These are phyloP conservation scores for Mya arenaria DNA, from an alignment of 1,140 invertebrate species.

Conservation along the genomic window DNA sequence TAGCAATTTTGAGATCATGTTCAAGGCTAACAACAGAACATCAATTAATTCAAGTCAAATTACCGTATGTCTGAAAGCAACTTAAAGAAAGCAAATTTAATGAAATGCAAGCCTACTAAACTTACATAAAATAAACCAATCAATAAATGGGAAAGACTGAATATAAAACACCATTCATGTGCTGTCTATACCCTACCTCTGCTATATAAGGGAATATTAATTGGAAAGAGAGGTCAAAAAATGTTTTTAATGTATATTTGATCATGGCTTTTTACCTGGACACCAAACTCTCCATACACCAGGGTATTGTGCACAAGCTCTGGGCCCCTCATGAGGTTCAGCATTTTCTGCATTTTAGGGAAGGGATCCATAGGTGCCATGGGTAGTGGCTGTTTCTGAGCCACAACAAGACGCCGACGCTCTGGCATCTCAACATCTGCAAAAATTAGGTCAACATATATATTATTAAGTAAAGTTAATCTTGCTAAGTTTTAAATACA, in stretches of 20 bases:
- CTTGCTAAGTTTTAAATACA: not conserved
- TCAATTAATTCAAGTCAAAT: too few species aligned
- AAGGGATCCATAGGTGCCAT: conserved; percentile 71
- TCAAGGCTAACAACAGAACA: too few species aligned
- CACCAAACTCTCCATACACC: conserved; percentile 94
- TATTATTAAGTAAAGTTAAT: not conserved
- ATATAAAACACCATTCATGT: too few species aligned
- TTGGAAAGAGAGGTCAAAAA: too few species aligned
- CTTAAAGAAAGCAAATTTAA: too few species aligned
- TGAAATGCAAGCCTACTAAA: too few species aligned
- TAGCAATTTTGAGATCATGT: too few species aligned
- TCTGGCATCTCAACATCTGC: conserved; percentile 77
- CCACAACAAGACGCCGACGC: conserved; percentile 62
- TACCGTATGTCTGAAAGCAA: too few species aligned
- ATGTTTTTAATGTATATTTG: not conserved
- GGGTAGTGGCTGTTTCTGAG: conserved; percentile 71
- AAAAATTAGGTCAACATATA: conserved; percentile 47
- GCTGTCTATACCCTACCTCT: too few species aligned
- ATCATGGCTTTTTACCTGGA: conserved; percentile 86
- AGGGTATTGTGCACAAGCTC: conserved; percentile 92
- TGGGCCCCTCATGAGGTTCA: conserved; percentile 93
- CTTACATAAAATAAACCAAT: too few species aligned
- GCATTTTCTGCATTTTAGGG: conserved; percentile 90
- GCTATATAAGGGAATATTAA: too few species aligned
- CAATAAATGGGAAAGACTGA: too few species aligned